These are phyloP conservation scores for Anas acuta DNA, from an alignment of 2,797 vertebrate species.

Conservation along the genomic window DNA sequence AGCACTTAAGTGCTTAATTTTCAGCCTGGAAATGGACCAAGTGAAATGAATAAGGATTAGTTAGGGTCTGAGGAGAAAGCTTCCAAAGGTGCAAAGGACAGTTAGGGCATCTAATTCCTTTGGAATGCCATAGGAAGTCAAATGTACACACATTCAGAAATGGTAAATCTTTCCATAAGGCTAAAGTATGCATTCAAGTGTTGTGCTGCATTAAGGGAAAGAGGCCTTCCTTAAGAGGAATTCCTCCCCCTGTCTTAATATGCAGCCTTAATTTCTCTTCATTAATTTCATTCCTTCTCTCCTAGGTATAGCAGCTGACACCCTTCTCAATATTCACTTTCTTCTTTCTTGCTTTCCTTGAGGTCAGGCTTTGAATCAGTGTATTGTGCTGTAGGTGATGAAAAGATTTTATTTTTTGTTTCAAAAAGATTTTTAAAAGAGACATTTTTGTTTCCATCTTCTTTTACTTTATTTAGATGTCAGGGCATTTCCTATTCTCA, in stretches of 20 bases:
- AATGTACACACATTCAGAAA: background rate
- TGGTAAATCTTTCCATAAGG: background rate
- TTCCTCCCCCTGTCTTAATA: background rate
- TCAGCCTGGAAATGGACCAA: slow-evolving; percentile 39
- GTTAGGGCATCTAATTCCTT: background rate
- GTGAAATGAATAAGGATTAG: slow-evolving; percentile 45
- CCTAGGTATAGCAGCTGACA: background rate
- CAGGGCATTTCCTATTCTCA: background rate
- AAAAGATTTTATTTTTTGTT: background rate
- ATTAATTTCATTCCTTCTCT: slow-evolving; percentile 25
- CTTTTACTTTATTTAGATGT: background rate
- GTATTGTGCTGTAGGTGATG: slow-evolving; percentile 2
- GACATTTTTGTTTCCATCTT: background rate
- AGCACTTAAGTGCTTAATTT: slow-evolving; percentile 40
- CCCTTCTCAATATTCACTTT: slow-evolving; percentile 13
- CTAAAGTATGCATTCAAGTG: background rate
- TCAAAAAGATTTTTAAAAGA: background rate
- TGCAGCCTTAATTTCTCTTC: slow-evolving; percentile 38
- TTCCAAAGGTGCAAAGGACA: background rate
- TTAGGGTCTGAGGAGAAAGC: slow-evolving; percentile 19
- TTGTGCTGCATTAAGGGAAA: background rate
- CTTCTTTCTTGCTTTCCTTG: slow-evolving; percentile 34
- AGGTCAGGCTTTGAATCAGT: slow-evolving; percentile 47
- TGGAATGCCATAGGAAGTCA: background rate
- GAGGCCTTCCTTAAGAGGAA: background rate